These are phyloP conservation scores for Aplysia californica DNA, from an alignment of 1,140 invertebrate species.

Conservation along the genomic window DNA sequence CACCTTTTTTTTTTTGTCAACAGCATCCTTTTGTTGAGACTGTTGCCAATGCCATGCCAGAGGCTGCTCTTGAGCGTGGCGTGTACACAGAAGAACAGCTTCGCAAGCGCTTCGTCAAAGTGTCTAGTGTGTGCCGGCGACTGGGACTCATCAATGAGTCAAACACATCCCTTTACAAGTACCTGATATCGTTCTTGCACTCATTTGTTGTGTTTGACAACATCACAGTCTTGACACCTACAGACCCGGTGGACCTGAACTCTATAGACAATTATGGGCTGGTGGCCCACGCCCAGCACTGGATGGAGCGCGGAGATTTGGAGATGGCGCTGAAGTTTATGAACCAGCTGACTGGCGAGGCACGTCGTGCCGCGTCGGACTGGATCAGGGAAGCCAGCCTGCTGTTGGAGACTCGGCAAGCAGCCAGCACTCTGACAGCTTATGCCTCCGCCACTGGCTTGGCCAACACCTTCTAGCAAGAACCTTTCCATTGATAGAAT, in stretches of 20 bases:
- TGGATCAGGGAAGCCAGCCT: conserved; percentile 89
- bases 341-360: conserved; percentile 87
- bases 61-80: conserved; percentile 80
- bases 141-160: conserved; percentile 87
- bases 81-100: conserved; percentile 88
- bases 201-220: conserved; percentile 69
- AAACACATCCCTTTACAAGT: conserved; percentile 81
- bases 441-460: conserved; percentile 63
- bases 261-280: conserved; percentile 87
- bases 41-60: conserved; percentile 81
- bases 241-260: conserved; percentile 67
- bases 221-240: conserved; percentile 67
- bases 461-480: conserved; percentile 59
- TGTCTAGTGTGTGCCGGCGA: conserved; percentile 72
- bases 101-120: conserved; percentile 85
- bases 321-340: conserved; percentile 88
- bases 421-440: conserved; percentile 80
- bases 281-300: conserved; percentile 84
- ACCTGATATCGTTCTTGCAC: conserved; percentile 90
- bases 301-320: conserved; percentile 85
- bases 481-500: too few species aligned
- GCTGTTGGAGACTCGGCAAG: conserved; percentile 90
- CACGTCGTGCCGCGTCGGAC: conserved; percentile 81
- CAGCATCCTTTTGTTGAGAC: conserved; percentile 75
- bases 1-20: not conserved